A percentile compares a stretch with the other conserved stretches of the same genome.
These are phyloP conservation scores for Oasisia sp. DNA, from an alignment of 2,888 invertebrate species.

Conservation along the genomic window DNA sequence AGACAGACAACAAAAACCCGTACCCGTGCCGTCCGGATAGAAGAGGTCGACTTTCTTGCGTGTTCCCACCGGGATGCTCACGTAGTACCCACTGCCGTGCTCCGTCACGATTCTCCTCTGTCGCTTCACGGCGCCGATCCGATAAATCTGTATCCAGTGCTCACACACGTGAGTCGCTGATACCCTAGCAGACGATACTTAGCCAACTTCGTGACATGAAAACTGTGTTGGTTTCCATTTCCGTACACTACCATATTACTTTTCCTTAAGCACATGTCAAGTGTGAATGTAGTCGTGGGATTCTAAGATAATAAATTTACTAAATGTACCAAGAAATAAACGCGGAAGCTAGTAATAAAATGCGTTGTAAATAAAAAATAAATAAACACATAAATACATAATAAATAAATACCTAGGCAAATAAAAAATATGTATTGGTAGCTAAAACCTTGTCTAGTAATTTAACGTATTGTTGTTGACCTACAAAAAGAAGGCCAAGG, in stretches of 20 bases:
- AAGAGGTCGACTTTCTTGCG: background rate
- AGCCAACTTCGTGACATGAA: background rate
- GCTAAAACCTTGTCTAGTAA: background rate
- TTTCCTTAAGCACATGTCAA: conserved; percentile 3
- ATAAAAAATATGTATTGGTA: too few species aligned
- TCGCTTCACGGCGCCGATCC: background rate
- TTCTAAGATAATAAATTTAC: conserved; percentile 7
- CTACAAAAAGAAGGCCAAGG: background rate
- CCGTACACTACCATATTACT: background rate
- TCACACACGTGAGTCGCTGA: too few species aligned
- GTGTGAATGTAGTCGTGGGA: conserved; percentile 21
- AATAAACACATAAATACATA: too few species aligned
- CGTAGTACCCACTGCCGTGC: background rate
- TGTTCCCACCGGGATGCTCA: background rate
- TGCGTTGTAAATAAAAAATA: too few species aligned
- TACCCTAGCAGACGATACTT: background rate
- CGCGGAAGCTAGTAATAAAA: background rate
- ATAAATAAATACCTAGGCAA: too few species aligned
- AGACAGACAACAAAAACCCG: too few species aligned
- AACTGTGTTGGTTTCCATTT: background rate
- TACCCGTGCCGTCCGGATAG: background rate
- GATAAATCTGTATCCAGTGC: background rate
- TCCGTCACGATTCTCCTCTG: background rate
- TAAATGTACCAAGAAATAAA: background rate
- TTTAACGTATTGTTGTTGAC: background rate